Evolutionary conservation across 2,888 invertebrate genomes (phyloP), one percentile per base, ranked within the genome.

Genomic region (Rotaria sp.): DNA sequence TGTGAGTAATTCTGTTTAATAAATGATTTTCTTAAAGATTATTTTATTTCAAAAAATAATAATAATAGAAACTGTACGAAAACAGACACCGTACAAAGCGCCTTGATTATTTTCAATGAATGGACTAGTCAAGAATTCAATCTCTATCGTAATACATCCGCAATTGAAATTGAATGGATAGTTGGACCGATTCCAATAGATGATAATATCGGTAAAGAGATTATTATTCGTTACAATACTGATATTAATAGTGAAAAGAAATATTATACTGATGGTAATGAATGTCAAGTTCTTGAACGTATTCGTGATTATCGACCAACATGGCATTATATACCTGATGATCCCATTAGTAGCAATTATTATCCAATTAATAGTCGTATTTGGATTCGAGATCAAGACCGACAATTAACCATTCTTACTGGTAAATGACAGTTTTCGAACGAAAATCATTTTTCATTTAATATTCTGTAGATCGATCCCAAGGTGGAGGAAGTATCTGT

Each of bases 361-460:
- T 98, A 96, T 90, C 98, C 98, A 0, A 93, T 98, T 0, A 96
- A 95, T 0, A 94, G 95, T 26, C 93, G 94, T 89, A 95, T 97
- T 50, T 90, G 88, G 87, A 89, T 92, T 41, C 48, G 52, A 75
- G 87, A 87, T 45, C 85, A 89, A 87, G 88, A 85, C 89, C 89
- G 84, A 80, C 86, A 86, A 84, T 55, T 87, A 24, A 85, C 86
- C 41, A 67, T 87, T 55, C 45, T 87, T 15, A 84, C 91, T 8
- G 92, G 80, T 80, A 80, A 80, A 21, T 45, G 10, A 75, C 8
- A 80, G 35, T 80, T 80, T 41, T 45, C 41, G 67, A 67, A 35
- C 35, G 35, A 18, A 67, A 67, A 67, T 67, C 24, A 24, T 67
- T 67, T 67, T 67, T 67, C 67, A 67, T 67, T 67, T 30, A 67